Evolutionary conservation across 2,888 invertebrate species (phyloP), one percentile per base, ranked within the genome.

Genomic region (Melipona beecheii): DNA sequence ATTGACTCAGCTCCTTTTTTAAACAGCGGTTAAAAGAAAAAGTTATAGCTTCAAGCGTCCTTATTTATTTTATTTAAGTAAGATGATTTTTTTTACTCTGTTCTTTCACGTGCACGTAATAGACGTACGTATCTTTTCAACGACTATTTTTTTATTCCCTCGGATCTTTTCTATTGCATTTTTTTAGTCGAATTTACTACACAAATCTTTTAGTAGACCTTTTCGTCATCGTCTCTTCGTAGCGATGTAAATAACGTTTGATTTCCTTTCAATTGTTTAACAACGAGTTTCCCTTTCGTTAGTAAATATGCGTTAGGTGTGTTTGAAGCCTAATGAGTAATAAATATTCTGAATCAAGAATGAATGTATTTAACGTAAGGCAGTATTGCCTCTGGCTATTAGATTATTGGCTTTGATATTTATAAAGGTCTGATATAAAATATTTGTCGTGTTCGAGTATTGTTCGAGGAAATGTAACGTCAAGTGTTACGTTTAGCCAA

Each of bases 371-470:
- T 68, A 86, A 89, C 78, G 79, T 87, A 83, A 89, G 89, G 85
- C 90, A 89, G 87, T 87, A 79, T 90, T 91, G 88, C 83, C 87
- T 91, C 90, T 87, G 85, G 43, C 80, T 89, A 87, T 77, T 83
- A 81, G 86, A 89, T 88, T 86, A 85, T 87, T 86, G 81, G 88
- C 87, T 89, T 87, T 86, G 79, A 75, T 79, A 82, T 85, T 86
- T 72, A 86, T 83, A 80, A 82, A 88, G 89, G 85, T 89, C 88
- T 88, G 86, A 86, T 84, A 76, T 87, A 86, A 81, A 83, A 85
- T 24, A 24, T 83, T 71, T 69, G 50, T 65, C 70, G 75, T 66
- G 75, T 68, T 72, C 54, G 64, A 70, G 56, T 52, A n/a, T 73
- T n/a, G n/a, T n/a, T 58, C 64, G 4, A 62, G 27, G 43, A 64